phyloP scores from a whole-genome alignment of 2,888 invertebrate species.

The Villa cingulata region DNA sequence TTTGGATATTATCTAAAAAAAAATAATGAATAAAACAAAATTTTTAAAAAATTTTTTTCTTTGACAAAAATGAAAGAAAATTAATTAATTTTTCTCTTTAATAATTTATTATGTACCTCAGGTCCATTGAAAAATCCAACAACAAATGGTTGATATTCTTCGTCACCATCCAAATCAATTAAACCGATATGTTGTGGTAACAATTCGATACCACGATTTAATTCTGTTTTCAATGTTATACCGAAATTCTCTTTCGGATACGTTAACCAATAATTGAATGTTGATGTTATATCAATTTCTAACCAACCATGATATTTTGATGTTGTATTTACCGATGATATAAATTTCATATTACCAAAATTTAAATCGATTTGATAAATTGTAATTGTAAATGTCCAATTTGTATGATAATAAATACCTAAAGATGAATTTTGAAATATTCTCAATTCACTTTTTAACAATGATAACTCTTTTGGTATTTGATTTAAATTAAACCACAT shows the following conservation, averaged over 20 bases:
- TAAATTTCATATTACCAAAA: neutral
- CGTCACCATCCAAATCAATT: constrained; percentile 53
- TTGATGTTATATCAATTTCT: constrained; percentile 65
- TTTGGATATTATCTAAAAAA: neutral
- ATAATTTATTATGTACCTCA: no score
- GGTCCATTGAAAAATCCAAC: constrained; percentile 71
- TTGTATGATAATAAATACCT: constrained; percentile 9
- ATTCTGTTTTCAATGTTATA: constrained; percentile 51
- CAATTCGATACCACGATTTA: constrained; percentile 37
- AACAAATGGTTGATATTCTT: constrained; percentile 78
- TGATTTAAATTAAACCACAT: constrained; percentile 62
- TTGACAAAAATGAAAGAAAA: neutral
- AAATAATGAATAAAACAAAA: no score
- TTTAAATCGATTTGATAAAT: constrained; percentile 4
- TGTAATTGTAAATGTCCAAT: constrained; percentile 8
- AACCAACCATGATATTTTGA: constrained; percentile 69
- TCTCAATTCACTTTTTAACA: constrained; percentile 69
- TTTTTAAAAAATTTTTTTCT: no score
- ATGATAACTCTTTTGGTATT: constrained; percentile 62
- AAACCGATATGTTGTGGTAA: constrained; percentile 67
- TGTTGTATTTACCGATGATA: constrained; percentile 49
- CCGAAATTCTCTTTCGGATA: constrained; percentile 65
- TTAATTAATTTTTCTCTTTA: constrained; percentile 13
- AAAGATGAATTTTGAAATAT: constrained; percentile 47
- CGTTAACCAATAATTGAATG: constrained; percentile 63